Evolutionary conservation across 2,113 vertebrate species (phyloP).

Genomic region (Mesitornis unicolor): DNA sequence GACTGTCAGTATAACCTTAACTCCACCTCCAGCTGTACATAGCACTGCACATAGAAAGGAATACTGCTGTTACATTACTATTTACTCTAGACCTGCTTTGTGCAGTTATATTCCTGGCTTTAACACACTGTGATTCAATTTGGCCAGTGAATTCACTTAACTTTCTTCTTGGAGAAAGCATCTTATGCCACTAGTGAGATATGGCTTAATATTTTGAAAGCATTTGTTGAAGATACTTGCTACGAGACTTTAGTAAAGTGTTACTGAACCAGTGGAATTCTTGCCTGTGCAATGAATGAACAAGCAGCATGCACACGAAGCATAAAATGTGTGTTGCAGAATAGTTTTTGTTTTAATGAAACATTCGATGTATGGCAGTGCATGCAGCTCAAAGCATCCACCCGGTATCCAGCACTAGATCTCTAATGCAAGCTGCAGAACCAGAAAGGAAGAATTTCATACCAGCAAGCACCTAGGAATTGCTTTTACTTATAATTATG

Average conservation of each 20-base stretch:
- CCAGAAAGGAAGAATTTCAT: not conserved
- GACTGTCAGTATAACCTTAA: not conserved
- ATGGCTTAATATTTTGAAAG: not conserved
- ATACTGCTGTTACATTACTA: not conserved
- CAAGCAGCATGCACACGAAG: not conserved
- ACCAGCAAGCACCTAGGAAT: not conserved
- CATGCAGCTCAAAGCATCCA: not conserved
- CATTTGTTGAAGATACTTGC: not conserved
- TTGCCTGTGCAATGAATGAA: not conserved
- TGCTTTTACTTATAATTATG: not conserved
- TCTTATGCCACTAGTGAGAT: not conserved
- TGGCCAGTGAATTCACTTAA: not conserved
- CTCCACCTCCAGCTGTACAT: not conserved
- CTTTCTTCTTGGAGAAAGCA: not conserved
- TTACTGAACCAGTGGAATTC: not conserved
- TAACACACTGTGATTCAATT: not conserved
- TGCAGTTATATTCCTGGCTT: not conserved
- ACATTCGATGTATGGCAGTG: accelerated
- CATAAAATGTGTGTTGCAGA: not conserved
- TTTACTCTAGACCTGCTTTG: not conserved
- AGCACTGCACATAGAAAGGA: not conserved
- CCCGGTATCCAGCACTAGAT: not conserved
- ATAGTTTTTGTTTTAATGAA: not conserved
- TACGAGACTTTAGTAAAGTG: not conserved
- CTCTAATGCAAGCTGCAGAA: not conserved